Conservation (phyloP, 2,888 invertebrate species). For the Noctua comes region DNA sequence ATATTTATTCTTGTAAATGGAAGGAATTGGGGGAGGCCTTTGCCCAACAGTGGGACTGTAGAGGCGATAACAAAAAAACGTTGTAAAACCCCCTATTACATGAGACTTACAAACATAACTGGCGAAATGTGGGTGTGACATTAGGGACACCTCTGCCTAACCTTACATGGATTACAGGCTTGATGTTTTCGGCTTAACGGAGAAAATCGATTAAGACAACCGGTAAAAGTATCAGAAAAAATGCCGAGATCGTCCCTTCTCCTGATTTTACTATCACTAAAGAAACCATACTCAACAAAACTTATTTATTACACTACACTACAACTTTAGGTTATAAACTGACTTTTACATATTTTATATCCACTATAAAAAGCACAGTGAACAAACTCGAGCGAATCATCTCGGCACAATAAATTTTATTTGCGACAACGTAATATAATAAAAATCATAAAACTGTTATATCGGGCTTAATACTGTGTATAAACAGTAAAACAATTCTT, state of each 20-base stretch:
- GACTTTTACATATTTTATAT: slow-evolving; percentile 37
- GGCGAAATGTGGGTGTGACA: too few relatives aligned
- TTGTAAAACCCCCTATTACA: too few relatives aligned
- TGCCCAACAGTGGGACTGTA: too few relatives aligned
- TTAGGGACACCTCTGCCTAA: too few relatives aligned
- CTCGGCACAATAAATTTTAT: slow-evolving; percentile 56
- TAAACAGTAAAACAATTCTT: slow-evolving; percentile 48
- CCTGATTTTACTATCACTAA: slow-evolving; percentile 18
- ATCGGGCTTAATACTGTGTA: slow-evolving; percentile 28
- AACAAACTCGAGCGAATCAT: slow-evolving; percentile 46
- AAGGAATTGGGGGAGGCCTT: too few relatives aligned
- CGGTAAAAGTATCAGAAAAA: not conserved
- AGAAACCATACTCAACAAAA: slow-evolving; percentile 32
- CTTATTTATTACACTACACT: slow-evolving; percentile 44
- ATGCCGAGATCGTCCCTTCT: not conserved
- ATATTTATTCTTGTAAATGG: too few relatives aligned
- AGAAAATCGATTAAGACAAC: slow-evolving; percentile 1
- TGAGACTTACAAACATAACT: too few relatives aligned
- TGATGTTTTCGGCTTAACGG: too few relatives aligned
- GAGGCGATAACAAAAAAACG: too few relatives aligned
- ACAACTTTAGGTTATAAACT: slow-evolving; percentile 37
- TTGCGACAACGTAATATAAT: slow-evolving; percentile 58
- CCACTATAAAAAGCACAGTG: slow-evolving; percentile 50
- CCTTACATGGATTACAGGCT: too few relatives aligned
- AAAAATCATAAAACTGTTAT: slow-evolving; percentile 60